Conservation (phyloP, 1,140 invertebrate species). For the Luehdorfia chinensis region DNA sequence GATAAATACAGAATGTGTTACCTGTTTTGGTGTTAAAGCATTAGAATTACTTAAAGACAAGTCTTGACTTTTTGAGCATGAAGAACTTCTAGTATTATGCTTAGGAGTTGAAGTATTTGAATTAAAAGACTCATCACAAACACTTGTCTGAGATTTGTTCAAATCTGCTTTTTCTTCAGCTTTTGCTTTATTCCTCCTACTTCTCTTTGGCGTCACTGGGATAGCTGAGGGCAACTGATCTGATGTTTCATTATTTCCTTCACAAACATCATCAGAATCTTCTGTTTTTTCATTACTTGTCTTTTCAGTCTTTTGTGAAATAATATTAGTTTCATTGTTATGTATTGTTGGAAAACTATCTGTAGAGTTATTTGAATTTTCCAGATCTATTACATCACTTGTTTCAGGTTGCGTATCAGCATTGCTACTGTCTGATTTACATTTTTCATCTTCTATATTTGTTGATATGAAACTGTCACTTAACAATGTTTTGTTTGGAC, state of each 20-base stretch:
- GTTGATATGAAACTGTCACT: too few species aligned
- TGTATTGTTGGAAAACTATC: too few species aligned
- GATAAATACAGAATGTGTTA: too few species aligned
- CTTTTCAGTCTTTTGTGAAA: too few species aligned
- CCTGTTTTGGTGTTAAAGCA: conserved; percentile 59
- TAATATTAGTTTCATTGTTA: too few species aligned
- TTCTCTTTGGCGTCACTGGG: conserved; percentile 8
- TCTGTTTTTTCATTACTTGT: conserved; percentile 1
- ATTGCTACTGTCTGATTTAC: too few species aligned
- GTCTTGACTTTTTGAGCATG: background rate
- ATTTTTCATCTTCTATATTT: conserved; percentile 1
- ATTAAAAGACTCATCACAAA: conserved; percentile 1
- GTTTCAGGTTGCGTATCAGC: too few species aligned
- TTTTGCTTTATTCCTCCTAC: conserved; percentile 1
- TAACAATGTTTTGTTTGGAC: too few species aligned
- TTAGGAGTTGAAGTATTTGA: conserved; percentile 1
- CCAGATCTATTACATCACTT: background rate
- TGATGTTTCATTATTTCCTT: background rate
- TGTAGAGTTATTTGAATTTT: too few species aligned
- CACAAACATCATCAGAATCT: background rate
- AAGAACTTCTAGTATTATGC: conserved; percentile 7
- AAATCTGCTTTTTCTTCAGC: background rate
- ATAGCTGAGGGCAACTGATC: background rate
- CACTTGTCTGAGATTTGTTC: conserved; percentile 6
- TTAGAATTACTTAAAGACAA: background rate